These are phyloP conservation scores for Uropsilus gracilis DNA, from an alignment of 2,113 vertebrate species.

Conservation along the genomic window DNA sequence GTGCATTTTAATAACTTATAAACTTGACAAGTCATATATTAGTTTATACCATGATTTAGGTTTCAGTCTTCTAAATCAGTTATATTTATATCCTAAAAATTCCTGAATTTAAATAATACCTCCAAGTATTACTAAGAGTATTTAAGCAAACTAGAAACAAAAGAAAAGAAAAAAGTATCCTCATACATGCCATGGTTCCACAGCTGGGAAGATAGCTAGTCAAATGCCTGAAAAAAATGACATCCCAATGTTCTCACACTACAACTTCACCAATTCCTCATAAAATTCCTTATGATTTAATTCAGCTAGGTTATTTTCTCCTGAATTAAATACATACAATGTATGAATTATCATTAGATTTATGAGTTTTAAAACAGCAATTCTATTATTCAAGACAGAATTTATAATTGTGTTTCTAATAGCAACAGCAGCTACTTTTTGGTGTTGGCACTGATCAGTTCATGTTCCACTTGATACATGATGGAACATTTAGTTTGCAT, in stretches of 20 bases:
- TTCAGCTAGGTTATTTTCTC: background rate
- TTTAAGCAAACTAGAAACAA: background rate
- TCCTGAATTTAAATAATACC: background rate
- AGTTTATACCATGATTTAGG: background rate
- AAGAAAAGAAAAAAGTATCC: slow-evolving; percentile 1
- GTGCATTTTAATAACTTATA: background rate
- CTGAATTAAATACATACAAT: background rate
- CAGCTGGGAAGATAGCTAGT: background rate
- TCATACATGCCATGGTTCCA: background rate
- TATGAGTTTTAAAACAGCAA: slow-evolving; percentile 33
- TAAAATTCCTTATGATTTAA: background rate
- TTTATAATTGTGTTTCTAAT: slow-evolving; percentile 63
- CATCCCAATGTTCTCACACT: background rate
- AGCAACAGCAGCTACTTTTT: slow-evolving; percentile 28
- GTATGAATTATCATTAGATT: slow-evolving; percentile 20
- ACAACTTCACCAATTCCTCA: background rate
- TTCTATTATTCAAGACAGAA: slow-evolving; percentile 33
- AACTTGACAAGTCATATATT: background rate
- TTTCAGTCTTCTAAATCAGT: background rate
- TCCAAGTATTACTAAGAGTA: background rate
- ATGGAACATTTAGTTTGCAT: background rate
- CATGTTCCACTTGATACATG: background rate
- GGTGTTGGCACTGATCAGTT: background rate
- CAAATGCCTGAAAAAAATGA: background rate
- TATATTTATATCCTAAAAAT: background rate